Conservation (phyloP, 2,113 vertebrate genomes). For the Narcine bancroftii region DNA sequence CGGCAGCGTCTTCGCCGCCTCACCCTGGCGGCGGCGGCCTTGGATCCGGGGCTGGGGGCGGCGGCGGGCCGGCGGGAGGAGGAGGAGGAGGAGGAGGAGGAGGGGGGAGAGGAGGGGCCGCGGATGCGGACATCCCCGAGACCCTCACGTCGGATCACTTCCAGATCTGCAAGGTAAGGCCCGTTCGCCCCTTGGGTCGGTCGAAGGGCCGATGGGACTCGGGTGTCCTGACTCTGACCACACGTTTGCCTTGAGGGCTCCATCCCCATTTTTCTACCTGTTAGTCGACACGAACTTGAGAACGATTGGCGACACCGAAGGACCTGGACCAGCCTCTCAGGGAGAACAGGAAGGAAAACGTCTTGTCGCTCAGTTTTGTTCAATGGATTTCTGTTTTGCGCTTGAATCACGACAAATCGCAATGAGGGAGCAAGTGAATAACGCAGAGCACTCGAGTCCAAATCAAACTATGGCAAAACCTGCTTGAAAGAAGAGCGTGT, state of each 20-base stretch:
- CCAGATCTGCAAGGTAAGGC: conserved; percentile 89
- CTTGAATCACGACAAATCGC: background rate
- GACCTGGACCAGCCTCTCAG: no score
- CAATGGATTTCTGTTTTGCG: background rate
- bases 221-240: no score
- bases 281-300: no score
- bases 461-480: no score
- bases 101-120: conserved; percentile 63
- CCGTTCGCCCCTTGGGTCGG: no score
- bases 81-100: conserved; percentile 51
- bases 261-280: background rate
- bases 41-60: background rate
- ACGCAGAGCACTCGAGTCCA: no score
- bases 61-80: conserved; percentile 47
- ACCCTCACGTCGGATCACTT: conserved; percentile 88
- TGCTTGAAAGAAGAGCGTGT: background rate
- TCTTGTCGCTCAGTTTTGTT: background rate
- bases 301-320: no score
- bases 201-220: no score
- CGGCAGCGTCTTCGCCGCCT: conserved; percentile 78
- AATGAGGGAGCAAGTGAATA: background rate
- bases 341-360: background rate
- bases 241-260: background rate
- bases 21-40: conserved; percentile 55
- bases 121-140: conserved; percentile 78